Conservation (phyloP, 2,113 vertebrate species). For the Ptychochromis oligacanthus region DNA sequence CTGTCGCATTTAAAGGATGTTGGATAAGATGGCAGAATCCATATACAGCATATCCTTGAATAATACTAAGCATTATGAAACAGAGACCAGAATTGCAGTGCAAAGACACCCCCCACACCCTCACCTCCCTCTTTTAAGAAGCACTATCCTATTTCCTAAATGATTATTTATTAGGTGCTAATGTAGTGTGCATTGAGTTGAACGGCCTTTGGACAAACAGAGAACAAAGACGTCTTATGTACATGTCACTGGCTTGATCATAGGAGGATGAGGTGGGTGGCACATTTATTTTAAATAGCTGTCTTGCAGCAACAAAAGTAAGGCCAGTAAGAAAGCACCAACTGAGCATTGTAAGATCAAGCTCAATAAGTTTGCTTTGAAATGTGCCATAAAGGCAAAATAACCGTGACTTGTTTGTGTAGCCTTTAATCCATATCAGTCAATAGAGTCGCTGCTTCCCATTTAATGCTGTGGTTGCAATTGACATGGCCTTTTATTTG, state of each 20-base stretch:
- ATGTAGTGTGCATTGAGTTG: neutral
- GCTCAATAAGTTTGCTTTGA: neutral
- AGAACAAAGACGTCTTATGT: neutral
- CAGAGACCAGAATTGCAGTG: neutral
- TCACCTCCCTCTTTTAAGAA: no score
- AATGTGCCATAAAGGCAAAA: neutral
- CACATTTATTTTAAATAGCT: neutral
- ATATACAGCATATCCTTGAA: neutral
- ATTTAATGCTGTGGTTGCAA: neutral
- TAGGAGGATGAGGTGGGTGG: neutral
- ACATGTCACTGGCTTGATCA: neutral
- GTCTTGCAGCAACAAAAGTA: neutral
- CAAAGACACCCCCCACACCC: no score
- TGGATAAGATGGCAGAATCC: neutral
- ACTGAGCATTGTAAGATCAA: neutral
- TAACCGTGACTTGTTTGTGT: neutral
- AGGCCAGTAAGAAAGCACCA: neutral
- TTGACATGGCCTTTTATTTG: neutral
- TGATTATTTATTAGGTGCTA: neutral
- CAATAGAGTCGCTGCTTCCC: neutral
- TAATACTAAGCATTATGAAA: neutral
- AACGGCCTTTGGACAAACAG: neutral
- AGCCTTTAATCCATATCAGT: slow-evolving; percentile 10
- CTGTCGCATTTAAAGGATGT: neutral
- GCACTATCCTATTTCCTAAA: no score